Evolutionary conservation across 2,888 invertebrate species (phyloP).

Genomic region (Sericinus montela): DNA sequence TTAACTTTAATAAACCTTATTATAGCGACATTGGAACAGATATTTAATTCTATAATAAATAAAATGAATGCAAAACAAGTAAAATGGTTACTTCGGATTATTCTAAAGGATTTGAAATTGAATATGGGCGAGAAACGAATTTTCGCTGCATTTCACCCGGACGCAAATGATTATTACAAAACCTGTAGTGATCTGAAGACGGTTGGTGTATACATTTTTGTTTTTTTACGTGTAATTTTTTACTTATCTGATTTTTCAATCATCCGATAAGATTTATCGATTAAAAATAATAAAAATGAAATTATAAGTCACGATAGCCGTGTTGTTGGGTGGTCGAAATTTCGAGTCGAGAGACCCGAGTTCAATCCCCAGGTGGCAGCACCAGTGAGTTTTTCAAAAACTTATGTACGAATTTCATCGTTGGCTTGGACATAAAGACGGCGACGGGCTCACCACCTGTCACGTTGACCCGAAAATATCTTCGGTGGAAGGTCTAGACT

Average conservation of each 20-base stretch:
- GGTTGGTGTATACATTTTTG: conserved; percentile 57
- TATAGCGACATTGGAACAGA: conserved; percentile 62
- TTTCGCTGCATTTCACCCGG: conserved; percentile 86
- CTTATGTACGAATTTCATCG: too few relatives aligned
- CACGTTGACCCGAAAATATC: too few relatives aligned
- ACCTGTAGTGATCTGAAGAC: conserved; percentile 84
- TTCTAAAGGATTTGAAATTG: conserved; percentile 91
- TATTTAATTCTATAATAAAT: conserved; percentile 82
- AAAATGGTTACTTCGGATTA: conserved; percentile 94
- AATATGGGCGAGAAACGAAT: conserved; percentile 86
- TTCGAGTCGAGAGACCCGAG: too few relatives aligned
- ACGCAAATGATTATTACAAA: conserved; percentile 87
- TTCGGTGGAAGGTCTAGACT: too few relatives aligned
- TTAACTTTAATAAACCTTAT: conserved; percentile 3
- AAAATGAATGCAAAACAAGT: conserved; percentile 86
- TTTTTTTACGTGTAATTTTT: neutral
- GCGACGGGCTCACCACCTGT: too few relatives aligned
- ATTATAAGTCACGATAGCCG: too few relatives aligned
- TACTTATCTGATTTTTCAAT: neutral
- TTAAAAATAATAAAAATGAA: too few relatives aligned
- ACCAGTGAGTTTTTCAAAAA: too few relatives aligned
- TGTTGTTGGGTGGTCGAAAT: too few relatives aligned
- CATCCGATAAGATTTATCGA: too few relatives aligned
- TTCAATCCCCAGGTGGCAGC: too few relatives aligned
- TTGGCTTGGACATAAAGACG: too few relatives aligned